Evolutionary conservation across 2,113 vertebrate genomes (phyloP).

Genomic region (Ovis aries): DNA sequence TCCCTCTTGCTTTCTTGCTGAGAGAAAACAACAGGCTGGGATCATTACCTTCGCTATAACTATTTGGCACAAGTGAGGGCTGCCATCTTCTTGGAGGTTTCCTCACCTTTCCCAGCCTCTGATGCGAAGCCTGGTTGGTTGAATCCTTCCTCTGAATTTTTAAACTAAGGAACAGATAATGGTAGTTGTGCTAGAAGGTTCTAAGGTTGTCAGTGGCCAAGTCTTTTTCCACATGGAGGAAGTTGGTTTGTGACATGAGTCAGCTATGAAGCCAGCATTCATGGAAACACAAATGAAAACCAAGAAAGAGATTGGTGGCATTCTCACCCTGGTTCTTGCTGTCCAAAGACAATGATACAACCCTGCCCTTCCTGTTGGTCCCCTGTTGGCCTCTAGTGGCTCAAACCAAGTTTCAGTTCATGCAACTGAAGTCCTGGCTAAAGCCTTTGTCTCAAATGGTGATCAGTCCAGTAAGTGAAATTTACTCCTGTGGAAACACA

Average conservation of each 20-base stretch:
- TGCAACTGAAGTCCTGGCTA: background rate
- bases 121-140: background rate
- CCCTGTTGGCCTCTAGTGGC: background rate
- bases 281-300: background rate
- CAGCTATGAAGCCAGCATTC: background rate
- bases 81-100: background rate
- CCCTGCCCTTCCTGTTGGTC: background rate
- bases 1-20: no score
- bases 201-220: background rate
- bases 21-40: no score
- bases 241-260: background rate
- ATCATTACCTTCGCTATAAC: no score
- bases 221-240: background rate
- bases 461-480: background rate
- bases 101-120: background rate
- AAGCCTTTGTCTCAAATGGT: slow-evolving; percentile 7
- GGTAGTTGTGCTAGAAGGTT: background rate
- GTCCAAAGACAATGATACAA: background rate
- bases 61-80: no score
- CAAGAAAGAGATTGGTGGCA: background rate
- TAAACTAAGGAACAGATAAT: background rate
- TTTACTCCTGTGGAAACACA: slow-evolving; percentile 10
- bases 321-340: background rate
- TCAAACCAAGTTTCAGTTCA: slow-evolving; percentile 14
- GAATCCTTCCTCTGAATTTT: slow-evolving; percentile 7